Percentiles rank a stretch among this genome's conserved stretches.
phyloP scores from a whole-genome alignment of 2,888 invertebrate genomes.

The Geotrupes spiniger region DNA sequence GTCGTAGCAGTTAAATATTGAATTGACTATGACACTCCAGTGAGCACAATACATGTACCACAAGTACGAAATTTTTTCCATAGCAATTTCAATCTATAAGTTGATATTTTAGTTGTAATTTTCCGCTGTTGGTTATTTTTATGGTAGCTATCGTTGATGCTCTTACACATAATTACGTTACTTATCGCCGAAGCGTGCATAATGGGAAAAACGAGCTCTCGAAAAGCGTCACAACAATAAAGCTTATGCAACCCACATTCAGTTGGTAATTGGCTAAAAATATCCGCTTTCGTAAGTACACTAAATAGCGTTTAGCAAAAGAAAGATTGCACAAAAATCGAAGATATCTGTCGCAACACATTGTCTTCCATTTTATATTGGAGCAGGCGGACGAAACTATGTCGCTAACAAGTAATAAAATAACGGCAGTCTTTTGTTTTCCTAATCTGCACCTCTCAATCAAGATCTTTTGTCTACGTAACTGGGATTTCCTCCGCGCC shows the following conservation, averaged over 20 bases:
- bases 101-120: too few species aligned
- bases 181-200: not conserved
- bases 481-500: not conserved
- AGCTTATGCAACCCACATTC: not conserved
- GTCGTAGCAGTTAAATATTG: too few species aligned
- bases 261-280: not conserved
- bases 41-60: too few species aligned
- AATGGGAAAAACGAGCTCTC: conserved; percentile 3
- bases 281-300: not conserved
- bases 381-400: not conserved
- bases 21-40: too few species aligned
- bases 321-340: too few species aligned
- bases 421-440: conserved; percentile 17
- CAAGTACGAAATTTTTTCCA: too few species aligned
- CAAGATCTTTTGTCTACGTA: conserved; percentile 8
- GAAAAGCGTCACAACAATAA: not conserved
- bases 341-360: not conserved
- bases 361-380: conserved; percentile 1
- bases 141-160: too few species aligned
- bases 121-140: too few species aligned
- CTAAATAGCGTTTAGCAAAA: too few species aligned
- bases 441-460: conserved; percentile 19
- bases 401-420: conserved; percentile 17
- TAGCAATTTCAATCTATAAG: too few species aligned
- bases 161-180: conserved; percentile 1